Percentiles rank a stretch among this genome's conserved stretches.
These are phyloP conservation scores for Otolemur crassicaudatus DNA, from an alignment of 2,797 vertebrate species.

Conservation along the genomic window DNA sequence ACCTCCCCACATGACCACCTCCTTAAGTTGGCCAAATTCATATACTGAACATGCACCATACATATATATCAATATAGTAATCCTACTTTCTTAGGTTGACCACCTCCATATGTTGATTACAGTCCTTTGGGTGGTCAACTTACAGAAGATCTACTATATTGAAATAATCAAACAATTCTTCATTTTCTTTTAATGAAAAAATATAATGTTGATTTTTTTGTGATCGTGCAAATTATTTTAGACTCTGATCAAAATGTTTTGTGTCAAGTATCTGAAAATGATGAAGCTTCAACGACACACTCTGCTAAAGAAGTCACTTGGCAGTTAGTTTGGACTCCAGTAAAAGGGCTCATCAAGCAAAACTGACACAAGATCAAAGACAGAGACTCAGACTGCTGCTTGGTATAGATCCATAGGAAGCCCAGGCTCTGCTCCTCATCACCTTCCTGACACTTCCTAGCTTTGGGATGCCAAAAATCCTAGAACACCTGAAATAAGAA, in stretches of 20 bases:
- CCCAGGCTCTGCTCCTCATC: neutral
- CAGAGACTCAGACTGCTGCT: neutral
- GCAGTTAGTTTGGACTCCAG: neutral
- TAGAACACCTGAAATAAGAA: neutral
- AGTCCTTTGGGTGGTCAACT: too few relatives aligned
- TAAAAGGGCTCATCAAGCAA: neutral
- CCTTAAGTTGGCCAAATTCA: too few relatives aligned
- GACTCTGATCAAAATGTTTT: neutral
- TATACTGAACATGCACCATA: too few relatives aligned
- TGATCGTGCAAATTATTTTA: neutral
- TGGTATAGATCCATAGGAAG: neutral
- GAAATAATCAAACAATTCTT: neutral
- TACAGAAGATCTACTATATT: neutral
- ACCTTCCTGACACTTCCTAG: neutral
- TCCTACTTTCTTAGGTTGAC: too few relatives aligned
- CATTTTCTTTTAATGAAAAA: constrained; percentile 8
- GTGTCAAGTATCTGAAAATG: neutral
- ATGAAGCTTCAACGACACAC: neutral
- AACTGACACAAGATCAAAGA: neutral
- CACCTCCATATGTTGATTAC: too few relatives aligned
- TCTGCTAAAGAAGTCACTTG: neutral
- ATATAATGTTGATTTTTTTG: neutral
- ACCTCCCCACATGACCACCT: too few relatives aligned
- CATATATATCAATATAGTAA: too few relatives aligned
- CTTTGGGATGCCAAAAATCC: neutral